phyloP scores from a whole-genome alignment of 2,888 invertebrate genomes.

The Agrochola lychnidis region DNA sequence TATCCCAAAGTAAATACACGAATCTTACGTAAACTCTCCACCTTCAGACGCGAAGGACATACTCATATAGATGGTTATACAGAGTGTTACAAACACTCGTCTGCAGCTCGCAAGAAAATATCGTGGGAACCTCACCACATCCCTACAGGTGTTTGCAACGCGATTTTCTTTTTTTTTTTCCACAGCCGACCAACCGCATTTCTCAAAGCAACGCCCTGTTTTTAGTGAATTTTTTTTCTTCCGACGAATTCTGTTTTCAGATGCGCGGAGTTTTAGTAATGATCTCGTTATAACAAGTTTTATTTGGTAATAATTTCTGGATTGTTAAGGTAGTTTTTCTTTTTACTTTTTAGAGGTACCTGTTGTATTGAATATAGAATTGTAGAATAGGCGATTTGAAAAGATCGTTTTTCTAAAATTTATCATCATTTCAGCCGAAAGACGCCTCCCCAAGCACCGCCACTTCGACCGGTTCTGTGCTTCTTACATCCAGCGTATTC shows the following conservation, averaged over 20 bases:
- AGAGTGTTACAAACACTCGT: constrained; percentile 68
- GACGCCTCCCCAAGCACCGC: too few relatives aligned
- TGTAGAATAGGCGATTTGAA: too few relatives aligned
- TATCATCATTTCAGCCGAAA: too few relatives aligned
- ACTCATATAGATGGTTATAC: constrained; percentile 64
- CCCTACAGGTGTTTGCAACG: constrained; percentile 71
- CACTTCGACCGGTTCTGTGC: too few relatives aligned
- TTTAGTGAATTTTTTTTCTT: constrained; percentile 55
- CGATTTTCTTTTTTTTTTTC: constrained; percentile 55
- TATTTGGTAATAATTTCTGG: constrained; percentile 39
- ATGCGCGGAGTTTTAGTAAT: constrained; percentile 62
- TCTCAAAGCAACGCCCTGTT: constrained; percentile 66
- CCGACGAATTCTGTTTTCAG: constrained; percentile 36
- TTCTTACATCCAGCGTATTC: too few relatives aligned
- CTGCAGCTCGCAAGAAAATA: constrained; percentile 74
- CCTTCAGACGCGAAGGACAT: constrained; percentile 49
- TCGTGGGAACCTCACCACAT: constrained; percentile 69
- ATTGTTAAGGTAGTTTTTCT: constrained; percentile 14
- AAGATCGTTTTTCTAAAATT: too few relatives aligned
- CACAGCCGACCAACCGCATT: constrained; percentile 64
- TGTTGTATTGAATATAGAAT: constrained; percentile 5
- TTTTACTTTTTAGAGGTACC: background rate
- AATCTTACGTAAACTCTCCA: constrained; percentile 54
- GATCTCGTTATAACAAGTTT: constrained; percentile 65
- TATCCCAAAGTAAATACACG: constrained; percentile 56